phyloP scores from a whole-genome alignment of 2,888 invertebrate genomes.

The Eretmocerus hayati region DNA sequence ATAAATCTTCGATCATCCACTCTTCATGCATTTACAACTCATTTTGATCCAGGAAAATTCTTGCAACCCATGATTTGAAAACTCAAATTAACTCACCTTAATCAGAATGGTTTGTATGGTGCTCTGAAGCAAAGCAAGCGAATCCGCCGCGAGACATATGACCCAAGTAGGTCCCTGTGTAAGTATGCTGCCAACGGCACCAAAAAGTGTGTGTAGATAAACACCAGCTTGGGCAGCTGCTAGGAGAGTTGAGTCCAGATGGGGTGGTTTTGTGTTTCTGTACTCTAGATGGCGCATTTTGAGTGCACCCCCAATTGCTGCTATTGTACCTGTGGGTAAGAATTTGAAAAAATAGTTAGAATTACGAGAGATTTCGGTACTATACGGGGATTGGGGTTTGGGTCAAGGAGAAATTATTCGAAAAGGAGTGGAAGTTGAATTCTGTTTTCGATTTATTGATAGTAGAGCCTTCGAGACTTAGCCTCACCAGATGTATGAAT shows the following conservation, averaged over 20 bases:
- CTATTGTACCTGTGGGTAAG: constrained; percentile 30
- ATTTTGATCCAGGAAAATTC: no score
- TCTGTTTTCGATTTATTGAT: no score
- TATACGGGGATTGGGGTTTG: neutral
- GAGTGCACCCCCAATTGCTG: constrained; percentile 32
- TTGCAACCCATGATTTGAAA: no score
- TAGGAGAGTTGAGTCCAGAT: constrained; percentile 72
- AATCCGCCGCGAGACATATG: constrained; percentile 65
- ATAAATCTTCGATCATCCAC: no score
- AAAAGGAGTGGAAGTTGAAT: no score
- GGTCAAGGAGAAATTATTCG: neutral
- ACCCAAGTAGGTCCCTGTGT: constrained; percentile 49
- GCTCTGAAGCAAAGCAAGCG: constrained; percentile 71
- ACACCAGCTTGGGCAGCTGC: constrained; percentile 84
- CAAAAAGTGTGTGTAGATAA: constrained; percentile 76
- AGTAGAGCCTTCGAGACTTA: neutral
- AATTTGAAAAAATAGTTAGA: no score
- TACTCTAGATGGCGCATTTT: constrained; percentile 35
- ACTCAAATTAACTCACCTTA: constrained; percentile 32
- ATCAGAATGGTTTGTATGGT: constrained; percentile 75
- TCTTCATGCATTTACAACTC: no score
- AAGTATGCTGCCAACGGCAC: constrained; percentile 53
- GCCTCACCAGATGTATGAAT: constrained; percentile 34
- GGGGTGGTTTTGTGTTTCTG: constrained; percentile 40
- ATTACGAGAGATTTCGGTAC: no score